Conservation (phyloP, 2,113 vertebrate genomes). For the Poecilia latipinna region DNA sequence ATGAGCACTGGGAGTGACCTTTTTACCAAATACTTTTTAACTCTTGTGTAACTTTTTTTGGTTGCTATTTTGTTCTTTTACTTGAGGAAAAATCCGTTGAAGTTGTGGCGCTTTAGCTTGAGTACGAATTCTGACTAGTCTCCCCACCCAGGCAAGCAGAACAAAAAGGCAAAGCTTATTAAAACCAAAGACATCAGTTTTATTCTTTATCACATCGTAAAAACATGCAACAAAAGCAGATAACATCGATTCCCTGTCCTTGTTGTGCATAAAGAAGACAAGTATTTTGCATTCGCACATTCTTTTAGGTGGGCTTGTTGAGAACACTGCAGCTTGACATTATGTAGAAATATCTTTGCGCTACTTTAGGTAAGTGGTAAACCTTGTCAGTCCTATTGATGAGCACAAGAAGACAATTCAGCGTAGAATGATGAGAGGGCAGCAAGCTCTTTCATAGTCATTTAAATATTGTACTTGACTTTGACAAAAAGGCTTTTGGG, state of each 20-base stretch:
- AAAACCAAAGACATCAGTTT: constrained; percentile 28
- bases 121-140: no score
- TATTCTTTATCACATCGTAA: constrained; percentile 29
- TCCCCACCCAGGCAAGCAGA: no score
- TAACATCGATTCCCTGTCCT: constrained; percentile 20
- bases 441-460: constrained; percentile 51
- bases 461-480: constrained; percentile 62
- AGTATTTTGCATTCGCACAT: constrained; percentile 66
- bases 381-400: constrained; percentile 69
- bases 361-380: constrained; percentile 68
- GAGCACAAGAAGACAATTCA: constrained; percentile 59
- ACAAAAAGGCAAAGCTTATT: constrained; percentile 15
- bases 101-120: no score
- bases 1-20: no score
- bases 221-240: constrained; percentile 28
- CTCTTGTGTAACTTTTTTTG: no score
- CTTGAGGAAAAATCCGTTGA: no score
- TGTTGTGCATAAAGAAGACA: constrained; percentile 37
- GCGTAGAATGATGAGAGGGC: constrained; percentile 27
- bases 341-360: constrained; percentile 33
- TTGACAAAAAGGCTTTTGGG: constrained; percentile 52
- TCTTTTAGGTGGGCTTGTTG: constrained; percentile 29
- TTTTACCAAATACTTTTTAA: no score
- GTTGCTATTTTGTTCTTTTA: no score
- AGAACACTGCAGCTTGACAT: constrained; percentile 25